A percentile compares a stretch with the other conserved stretches of the same genome.
These are phyloP conservation scores for Arbacia lixula DNA, from an alignment of 53 echinoderm and acorn worm genomes.

Conservation along the genomic window DNA sequence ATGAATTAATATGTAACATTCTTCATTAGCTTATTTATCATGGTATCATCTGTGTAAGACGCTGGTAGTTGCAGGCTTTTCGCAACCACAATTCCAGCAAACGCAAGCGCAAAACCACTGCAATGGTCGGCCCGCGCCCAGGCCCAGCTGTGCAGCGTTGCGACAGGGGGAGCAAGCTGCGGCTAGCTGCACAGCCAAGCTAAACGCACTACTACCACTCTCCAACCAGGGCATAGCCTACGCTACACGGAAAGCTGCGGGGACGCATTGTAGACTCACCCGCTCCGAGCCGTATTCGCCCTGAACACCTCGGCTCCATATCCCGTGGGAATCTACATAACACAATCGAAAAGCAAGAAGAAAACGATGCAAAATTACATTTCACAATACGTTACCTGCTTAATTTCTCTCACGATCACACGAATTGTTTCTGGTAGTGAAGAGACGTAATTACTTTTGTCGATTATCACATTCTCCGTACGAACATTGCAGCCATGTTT, in stretches of 20 bases:
- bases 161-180: too few species aligned
- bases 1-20: too few species aligned
- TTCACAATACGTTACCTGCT: constrained; percentile 21
- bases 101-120: too few species aligned
- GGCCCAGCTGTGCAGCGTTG: too few species aligned
- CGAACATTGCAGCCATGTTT: constrained; percentile 41
- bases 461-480: constrained; percentile 39
- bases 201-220: too few species aligned
- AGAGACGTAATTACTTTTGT: constrained; percentile 1
- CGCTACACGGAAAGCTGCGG: constrained; percentile 48
- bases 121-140: too few species aligned
- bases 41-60: too few species aligned
- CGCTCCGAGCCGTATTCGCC: constrained; percentile 33
- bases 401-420: not conserved
- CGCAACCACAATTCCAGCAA: too few species aligned
- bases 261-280: constrained; percentile 26
- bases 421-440: not conserved
- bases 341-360: not conserved
- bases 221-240: constrained; percentile 20
- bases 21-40: too few species aligned
- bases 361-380: not conserved
- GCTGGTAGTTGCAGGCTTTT: too few species aligned
- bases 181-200: too few species aligned
- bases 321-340: constrained; percentile 20
- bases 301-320: not conserved